Percentiles rank a stretch among this genome's conserved stretches.
phyloP scores from a whole-genome alignment of 35 echinoderm and acorn worm species.

The Stichopus chloronotus region DNA sequence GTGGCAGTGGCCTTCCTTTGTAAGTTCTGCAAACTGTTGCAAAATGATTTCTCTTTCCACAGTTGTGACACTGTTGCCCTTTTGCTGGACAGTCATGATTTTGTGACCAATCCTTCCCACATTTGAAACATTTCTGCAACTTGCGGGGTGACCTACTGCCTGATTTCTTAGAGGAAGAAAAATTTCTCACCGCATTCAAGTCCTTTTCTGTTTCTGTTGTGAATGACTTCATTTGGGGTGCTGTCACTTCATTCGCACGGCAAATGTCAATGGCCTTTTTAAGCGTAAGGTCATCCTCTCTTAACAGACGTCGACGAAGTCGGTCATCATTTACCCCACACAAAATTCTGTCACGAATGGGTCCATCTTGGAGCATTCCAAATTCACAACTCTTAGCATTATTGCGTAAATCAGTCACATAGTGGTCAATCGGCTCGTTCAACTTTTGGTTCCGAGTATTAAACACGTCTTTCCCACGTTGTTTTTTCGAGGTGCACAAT shows the following conservation, averaged over 20 bases:
- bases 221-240: neutral
- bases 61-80: neutral
- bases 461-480: neutral
- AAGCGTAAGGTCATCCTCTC: neutral
- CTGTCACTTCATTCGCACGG: neutral
- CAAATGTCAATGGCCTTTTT: slow-evolving; percentile 53
- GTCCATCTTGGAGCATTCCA: neutral
- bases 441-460: neutral
- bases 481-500: neutral
- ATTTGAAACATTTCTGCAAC: neutral
- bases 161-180: neutral
- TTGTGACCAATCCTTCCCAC: neutral
- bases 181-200: neutral
- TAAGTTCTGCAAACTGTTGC: neutral
- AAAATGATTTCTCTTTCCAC: slow-evolving; percentile 2
- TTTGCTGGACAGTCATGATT: slow-evolving; percentile 14
- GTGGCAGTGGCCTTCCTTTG: neutral
- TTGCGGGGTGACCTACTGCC: neutral
- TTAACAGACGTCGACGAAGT: neutral
- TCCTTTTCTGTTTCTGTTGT: neutral
- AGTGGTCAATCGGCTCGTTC: neutral
- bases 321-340: neutral
- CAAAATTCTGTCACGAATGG: slow-evolving; percentile 40
- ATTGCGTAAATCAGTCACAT: neutral
- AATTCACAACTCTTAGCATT: slow-evolving; percentile 39